Conservation (phyloP, 2,888 invertebrate species). For the Cancer borealis region DNA sequence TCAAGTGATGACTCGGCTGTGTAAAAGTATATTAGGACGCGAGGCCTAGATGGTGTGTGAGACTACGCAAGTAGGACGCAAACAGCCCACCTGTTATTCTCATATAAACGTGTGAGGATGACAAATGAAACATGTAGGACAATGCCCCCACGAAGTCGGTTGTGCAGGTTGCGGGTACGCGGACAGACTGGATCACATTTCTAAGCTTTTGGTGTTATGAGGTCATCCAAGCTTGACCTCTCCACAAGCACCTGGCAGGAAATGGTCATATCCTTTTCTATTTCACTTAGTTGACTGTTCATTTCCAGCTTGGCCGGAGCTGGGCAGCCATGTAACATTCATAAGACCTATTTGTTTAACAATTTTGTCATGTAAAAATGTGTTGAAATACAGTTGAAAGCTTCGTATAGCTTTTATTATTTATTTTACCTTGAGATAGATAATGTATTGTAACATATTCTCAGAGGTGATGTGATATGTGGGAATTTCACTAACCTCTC, state of each 20-base stretch:
- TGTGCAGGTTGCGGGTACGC: background rate
- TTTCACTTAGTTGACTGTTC: slow-evolving; percentile 28
- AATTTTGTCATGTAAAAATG: slow-evolving; percentile 34
- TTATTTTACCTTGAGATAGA: background rate
- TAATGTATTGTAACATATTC: background rate
- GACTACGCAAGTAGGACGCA: background rate
- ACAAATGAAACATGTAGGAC: background rate
- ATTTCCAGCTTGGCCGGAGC: slow-evolving; percentile 29
- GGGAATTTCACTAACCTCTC: background rate
- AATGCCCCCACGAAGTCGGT: background rate
- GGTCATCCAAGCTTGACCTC: slow-evolving; percentile 7
- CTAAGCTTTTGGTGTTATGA: slow-evolving; percentile 31
- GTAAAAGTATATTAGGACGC: slow-evolving; percentile 5
- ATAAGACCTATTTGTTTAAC: slow-evolving; percentile 16
- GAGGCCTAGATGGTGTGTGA: background rate
- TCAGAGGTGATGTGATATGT: background rate
- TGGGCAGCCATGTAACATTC: background rate
- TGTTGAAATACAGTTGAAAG: slow-evolving; percentile 33
- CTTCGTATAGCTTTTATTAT: background rate
- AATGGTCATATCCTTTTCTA: slow-evolving; percentile 29
- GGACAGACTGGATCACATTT: background rate
- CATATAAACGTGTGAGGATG: background rate
- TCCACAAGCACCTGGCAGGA: background rate
- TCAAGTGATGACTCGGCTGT: slow-evolving; percentile 37
- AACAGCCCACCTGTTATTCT: background rate